A percentile compares a stretch with the other conserved stretches of the same genome.
Evolutionary conservation across 2,113 vertebrate genomes (phyloP).

Genomic region (Crotalus horridus): DNA sequence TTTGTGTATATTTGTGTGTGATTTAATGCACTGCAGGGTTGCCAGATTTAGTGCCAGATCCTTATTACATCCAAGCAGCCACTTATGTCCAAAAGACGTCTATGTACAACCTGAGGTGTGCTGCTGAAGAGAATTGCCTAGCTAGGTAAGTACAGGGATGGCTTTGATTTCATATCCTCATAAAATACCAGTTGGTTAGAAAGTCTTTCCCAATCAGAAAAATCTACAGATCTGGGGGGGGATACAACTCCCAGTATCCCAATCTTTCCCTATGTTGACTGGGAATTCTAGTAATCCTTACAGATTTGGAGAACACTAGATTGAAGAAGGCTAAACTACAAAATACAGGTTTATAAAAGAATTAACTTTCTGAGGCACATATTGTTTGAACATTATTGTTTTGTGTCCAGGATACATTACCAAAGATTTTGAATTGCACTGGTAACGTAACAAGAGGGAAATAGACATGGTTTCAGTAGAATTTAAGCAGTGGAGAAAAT

Average conservation of each 20-base stretch:
- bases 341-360: neutral
- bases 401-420: neutral
- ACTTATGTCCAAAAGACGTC: conserved; percentile 88
- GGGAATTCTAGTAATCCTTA: neutral
- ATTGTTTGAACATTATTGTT: neutral
- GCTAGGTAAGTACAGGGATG: conserved; percentile 73
- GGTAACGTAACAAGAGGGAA: neutral
- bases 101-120: conserved; percentile 94
- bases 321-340: neutral
- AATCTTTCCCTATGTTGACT: neutral
- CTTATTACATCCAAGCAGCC: conserved; percentile 89
- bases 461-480: neutral
- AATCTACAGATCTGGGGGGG: neutral
- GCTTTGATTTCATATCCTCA: neutral
- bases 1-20: conserved; percentile 55
- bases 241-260: neutral
- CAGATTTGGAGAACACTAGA: neutral
- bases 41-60: conserved; percentile 93
- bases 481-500: neutral
- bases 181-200: neutral
- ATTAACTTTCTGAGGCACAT: neutral
- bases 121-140: conserved; percentile 94
- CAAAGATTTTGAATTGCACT: neutral
- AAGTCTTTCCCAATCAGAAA: neutral
- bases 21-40: conserved; percentile 79